These are phyloP conservation scores for Delia radicum DNA, from an alignment of 1,140 invertebrate species.

Conservation along the genomic window DNA sequence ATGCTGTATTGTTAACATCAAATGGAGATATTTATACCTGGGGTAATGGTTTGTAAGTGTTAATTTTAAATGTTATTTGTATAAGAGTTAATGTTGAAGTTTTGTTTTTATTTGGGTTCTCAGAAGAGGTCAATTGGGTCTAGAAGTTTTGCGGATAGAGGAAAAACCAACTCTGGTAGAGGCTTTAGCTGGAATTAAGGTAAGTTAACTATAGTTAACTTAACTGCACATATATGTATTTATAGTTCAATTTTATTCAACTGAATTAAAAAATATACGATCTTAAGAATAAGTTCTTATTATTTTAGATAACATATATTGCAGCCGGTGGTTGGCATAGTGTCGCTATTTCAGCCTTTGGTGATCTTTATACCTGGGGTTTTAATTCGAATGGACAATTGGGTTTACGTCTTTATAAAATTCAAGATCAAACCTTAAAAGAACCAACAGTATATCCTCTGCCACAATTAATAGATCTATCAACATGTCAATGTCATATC, in stretches of 20 bases:
- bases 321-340: conserved; percentile 84
- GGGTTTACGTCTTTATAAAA: conserved; percentile 61
- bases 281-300: background rate
- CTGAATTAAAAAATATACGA: no score
- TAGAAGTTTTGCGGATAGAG: conserved; percentile 66
- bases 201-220: conserved; percentile 26
- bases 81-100: no score
- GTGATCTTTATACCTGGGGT: conserved; percentile 88
- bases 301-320: conserved; percentile 62
- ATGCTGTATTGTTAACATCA: conserved; percentile 71
- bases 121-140: conserved; percentile 83
- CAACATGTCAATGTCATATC: conserved; percentile 56
- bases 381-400: conserved; percentile 87
- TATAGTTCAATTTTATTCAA: background rate
- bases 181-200: conserved; percentile 71
- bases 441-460: conserved; percentile 47
- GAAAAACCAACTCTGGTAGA: conserved; percentile 66
- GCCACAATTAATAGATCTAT: conserved; percentile 43
- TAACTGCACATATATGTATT: no score
- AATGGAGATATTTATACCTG: conserved; percentile 75
- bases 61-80: background rate
- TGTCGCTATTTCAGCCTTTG: conserved; percentile 70
- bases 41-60: conserved; percentile 78
- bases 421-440: conserved; percentile 33
- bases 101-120: conserved; percentile 17